These are phyloP conservation scores for Lycocerus yunnanus DNA, from an alignment of 2,888 invertebrate genomes.

Conservation along the genomic window DNA sequence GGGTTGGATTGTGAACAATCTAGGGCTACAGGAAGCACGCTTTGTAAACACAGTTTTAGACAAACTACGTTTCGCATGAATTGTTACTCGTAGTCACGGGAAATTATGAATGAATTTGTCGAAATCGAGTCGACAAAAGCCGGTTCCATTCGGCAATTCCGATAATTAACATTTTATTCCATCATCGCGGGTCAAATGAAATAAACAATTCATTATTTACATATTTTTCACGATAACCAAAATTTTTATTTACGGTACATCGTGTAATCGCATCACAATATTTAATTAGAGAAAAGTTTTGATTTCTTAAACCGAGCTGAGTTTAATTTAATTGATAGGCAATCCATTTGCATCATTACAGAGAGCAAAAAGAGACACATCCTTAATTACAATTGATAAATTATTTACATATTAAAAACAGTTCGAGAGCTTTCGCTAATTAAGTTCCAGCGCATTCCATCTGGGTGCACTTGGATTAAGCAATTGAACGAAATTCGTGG, in stretches of 20 bases:
- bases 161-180: slow-evolving; percentile 29
- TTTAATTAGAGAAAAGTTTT: background rate
- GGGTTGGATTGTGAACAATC: background rate
- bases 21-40: slow-evolving; percentile 33
- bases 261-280: background rate
- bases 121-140: slow-evolving; percentile 19
- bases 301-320: background rate
- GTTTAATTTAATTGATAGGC: background rate
- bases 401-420: background rate
- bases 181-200: slow-evolving; percentile 31
- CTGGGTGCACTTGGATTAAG: background rate
- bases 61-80: slow-evolving; percentile 34
- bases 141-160: slow-evolving; percentile 23
- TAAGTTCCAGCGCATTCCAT: background rate
- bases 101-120: slow-evolving; percentile 36
- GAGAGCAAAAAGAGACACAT: background rate
- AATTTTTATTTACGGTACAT: slow-evolving; percentile 10
- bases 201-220: slow-evolving; percentile 27
- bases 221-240: slow-evolving; percentile 24
- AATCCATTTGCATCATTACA: background rate
- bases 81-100: slow-evolving; percentile 32
- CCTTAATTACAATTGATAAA: background rate
- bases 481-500: background rate
- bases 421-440: background rate
- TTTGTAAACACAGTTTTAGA: slow-evolving; percentile 35